These are phyloP conservation scores for Horisme vitalbata DNA, from an alignment of 2,888 invertebrate genomes.

Conservation along the genomic window DNA sequence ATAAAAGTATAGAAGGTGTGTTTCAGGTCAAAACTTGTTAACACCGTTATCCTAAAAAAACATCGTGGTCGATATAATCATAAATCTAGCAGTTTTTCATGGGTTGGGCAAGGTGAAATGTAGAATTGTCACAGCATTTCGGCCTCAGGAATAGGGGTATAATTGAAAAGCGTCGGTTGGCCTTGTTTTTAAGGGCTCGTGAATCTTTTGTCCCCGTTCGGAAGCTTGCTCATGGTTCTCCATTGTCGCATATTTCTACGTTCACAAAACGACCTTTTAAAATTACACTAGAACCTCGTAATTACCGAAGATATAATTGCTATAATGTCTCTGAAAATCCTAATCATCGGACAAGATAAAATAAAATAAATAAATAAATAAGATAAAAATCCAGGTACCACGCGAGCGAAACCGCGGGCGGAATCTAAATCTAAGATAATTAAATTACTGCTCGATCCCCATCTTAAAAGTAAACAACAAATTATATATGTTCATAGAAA, in stretches of 20 bases:
- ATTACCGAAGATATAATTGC: constrained; percentile 18
- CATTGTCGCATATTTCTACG: constrained; percentile 38
- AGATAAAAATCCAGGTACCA: too few relatives aligned
- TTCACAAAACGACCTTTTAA: constrained; percentile 35
- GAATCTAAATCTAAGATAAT: too few relatives aligned
- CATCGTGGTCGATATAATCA: constrained; percentile 2
- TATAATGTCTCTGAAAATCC: constrained; percentile 10
- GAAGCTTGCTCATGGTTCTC: constrained; percentile 37
- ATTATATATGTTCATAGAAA: too few relatives aligned
- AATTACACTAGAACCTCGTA: constrained; percentile 25
- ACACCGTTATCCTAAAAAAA: constrained; percentile 1
- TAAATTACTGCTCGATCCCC: too few relatives aligned
- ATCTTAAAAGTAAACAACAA: too few relatives aligned
- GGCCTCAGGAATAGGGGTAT: constrained; percentile 32
- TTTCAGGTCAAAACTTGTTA: too few relatives aligned
- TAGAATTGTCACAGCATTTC: constrained; percentile 33
- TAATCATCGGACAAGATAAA: neutral
- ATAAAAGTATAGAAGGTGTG: too few relatives aligned
- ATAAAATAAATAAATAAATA: too few relatives aligned
- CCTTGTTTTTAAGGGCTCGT: constrained; percentile 41
- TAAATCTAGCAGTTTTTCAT: constrained; percentile 25
- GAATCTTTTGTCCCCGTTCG: constrained; percentile 48
- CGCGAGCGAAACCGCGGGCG: too few relatives aligned
- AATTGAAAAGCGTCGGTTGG: constrained; percentile 41
- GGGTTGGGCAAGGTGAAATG: constrained; percentile 30